These are phyloP conservation scores for Tachyglossus aculeatus DNA, from an alignment of 2,797 vertebrate genomes.

Conservation along the genomic window DNA sequence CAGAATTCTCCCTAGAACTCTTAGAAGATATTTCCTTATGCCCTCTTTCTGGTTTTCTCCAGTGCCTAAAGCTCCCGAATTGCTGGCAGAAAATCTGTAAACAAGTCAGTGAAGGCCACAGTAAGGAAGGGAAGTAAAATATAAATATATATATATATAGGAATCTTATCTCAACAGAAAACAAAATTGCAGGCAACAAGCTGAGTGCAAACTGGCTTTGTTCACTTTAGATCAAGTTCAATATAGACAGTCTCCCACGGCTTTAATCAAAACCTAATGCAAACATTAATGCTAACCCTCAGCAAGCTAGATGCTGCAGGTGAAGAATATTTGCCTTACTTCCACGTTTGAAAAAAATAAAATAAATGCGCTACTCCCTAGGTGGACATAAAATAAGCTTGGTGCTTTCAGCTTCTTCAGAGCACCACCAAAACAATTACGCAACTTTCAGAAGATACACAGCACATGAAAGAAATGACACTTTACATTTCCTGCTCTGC, in stretches of 20 bases:
- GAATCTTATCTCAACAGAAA: conserved; percentile 15
- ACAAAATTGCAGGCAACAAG: not conserved
- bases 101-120: no score
- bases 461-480: conserved; percentile 26
- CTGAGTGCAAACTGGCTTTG: not conserved
- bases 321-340: not conserved
- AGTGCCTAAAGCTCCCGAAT: no score
- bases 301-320: not conserved
- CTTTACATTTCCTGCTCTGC: conserved; percentile 8
- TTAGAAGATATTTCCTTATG: no score
- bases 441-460: not conserved
- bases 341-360: not conserved
- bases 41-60: no score
- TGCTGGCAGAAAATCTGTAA: no score
- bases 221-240: not conserved
- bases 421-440: not conserved
- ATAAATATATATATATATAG: conserved; percentile 9
- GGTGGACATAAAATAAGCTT: not conserved
- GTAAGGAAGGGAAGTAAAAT: conserved; percentile 7
- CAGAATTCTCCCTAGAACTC: no score
- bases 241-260: rapidly evolving
- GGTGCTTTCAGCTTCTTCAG: not conserved
- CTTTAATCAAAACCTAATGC: not conserved
- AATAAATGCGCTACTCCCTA: not conserved
- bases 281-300: not conserved